Evolutionary conservation across 1,140 invertebrate species (phyloP).

Genomic region (Physella acuta): DNA sequence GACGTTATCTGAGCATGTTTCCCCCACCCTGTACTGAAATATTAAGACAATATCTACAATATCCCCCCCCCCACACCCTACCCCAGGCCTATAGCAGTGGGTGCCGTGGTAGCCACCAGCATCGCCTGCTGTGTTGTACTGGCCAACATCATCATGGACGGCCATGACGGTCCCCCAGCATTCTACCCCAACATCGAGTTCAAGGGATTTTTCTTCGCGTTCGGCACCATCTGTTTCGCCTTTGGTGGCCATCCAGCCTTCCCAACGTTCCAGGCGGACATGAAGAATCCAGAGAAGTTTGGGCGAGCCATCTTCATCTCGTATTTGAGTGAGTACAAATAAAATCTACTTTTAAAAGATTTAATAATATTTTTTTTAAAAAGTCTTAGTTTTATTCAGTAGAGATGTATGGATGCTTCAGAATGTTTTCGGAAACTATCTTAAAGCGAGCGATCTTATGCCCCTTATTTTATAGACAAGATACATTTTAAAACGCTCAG

Average conservation of each 20-base stretch:
- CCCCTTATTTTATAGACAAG: too few species aligned
- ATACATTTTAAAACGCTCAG: too few species aligned
- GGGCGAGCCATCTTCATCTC: slow-evolving; percentile 54
- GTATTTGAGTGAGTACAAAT: slow-evolving; percentile 55
- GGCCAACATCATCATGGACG: slow-evolving; percentile 33
- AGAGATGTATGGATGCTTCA: too few species aligned
- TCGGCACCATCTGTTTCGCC: slow-evolving; percentile 62
- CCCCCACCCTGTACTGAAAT: too few species aligned
- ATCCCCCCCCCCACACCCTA: too few species aligned
- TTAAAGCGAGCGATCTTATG: too few species aligned
- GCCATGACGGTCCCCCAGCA: slow-evolving; percentile 10
- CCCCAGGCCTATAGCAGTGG: slow-evolving; percentile 51
- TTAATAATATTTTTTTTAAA: too few species aligned
- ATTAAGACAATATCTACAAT: too few species aligned
- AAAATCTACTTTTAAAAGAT: too few species aligned
- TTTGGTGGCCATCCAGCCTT: slow-evolving; percentile 61
- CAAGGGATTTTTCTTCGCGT: slow-evolving; percentile 52
- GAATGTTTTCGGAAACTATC: too few species aligned
- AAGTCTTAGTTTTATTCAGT: too few species aligned
- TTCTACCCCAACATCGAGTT: slow-evolving; percentile 15
- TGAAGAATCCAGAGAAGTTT: slow-evolving; percentile 59
- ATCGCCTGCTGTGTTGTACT: slow-evolving; percentile 47
- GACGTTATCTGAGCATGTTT: too few species aligned
- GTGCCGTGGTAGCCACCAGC: slow-evolving; percentile 47
- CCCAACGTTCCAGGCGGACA: slow-evolving; percentile 62